Conservation (phyloP, 1,140 invertebrate species). For the Bicyclus anynana region DNA sequence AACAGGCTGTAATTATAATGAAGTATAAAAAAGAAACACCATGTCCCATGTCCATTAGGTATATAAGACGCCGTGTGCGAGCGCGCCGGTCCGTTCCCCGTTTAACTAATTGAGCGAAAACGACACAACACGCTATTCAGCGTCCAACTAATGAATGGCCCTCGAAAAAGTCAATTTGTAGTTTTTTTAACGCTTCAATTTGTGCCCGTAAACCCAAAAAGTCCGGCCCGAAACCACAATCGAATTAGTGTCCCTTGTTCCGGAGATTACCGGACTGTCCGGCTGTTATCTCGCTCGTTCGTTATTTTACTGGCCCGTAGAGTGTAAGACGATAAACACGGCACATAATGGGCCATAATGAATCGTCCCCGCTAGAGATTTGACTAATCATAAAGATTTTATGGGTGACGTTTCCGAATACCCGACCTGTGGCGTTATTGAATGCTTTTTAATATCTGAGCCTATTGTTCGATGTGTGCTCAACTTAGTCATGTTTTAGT, state of each 20-base stretch:
- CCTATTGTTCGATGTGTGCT: neutral
- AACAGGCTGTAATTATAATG: no score
- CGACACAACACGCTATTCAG: conserved; percentile 67
- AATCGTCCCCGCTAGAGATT: conserved; percentile 71
- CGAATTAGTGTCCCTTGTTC: conserved; percentile 77
- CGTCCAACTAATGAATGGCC: conserved; percentile 71
- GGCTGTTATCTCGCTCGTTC: conserved; percentile 73
- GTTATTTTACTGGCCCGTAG: conserved; percentile 76
- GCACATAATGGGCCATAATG: conserved; percentile 74
- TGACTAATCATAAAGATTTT: conserved; percentile 76
- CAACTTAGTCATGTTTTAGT: neutral
- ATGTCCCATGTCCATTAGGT: neutral
- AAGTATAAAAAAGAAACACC: neutral
- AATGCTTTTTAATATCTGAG: conserved; percentile 26
- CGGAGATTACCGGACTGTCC: conserved; percentile 74
- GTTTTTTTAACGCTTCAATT: conserved; percentile 76
- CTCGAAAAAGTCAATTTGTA: conserved; percentile 73
- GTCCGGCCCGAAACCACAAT: conserved; percentile 73
- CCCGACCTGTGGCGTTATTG: conserved; percentile 49
- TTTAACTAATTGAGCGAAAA: conserved; percentile 76
- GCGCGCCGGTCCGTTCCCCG: conserved; percentile 54
- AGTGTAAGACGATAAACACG: conserved; percentile 75
- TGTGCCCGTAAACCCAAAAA: conserved; percentile 73
- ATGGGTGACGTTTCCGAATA: conserved; percentile 63
- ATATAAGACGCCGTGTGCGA: conserved; percentile 47